phyloP scores from a whole-genome alignment of 2,888 invertebrate species.

The Tryphoninae sp. region DNA sequence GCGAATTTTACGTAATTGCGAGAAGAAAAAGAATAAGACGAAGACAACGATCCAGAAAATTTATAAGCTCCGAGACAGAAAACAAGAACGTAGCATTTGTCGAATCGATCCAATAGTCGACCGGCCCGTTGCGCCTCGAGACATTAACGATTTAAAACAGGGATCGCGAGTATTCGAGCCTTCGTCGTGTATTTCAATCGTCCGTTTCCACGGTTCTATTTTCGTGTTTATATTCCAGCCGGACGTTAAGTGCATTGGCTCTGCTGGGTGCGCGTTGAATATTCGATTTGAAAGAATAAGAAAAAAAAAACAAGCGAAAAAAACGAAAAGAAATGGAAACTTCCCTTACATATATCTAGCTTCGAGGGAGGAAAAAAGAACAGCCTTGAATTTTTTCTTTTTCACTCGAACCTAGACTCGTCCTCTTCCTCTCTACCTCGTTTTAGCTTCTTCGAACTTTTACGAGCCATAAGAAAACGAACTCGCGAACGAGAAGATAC shows the following conservation, averaged over 20 bases:
- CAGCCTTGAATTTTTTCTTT: no score
- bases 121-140: constrained; percentile 30
- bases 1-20: not conserved
- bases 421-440: no score
- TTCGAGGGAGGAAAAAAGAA: not conserved
- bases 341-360: not conserved
- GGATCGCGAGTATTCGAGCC: constrained; percentile 27
- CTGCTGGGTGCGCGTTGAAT: not conserved
- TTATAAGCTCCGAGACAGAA: constrained; percentile 11
- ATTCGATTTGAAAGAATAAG: not conserved
- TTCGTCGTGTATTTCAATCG: constrained; percentile 35
- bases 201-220: constrained; percentile 36
- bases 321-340: not conserved
- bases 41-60: not conserved
- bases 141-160: constrained; percentile 56
- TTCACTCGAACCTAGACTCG: no score
- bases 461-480: no score
- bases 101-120: constrained; percentile 44
- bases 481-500: not conserved
- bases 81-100: not conserved
- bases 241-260: constrained; percentile 57
- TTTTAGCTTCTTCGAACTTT: no score
- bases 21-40: constrained; percentile 5
- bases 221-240: constrained; percentile 37
- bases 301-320: not conserved